Percentiles rank a stretch among this genome's conserved stretches.
These are phyloP conservation scores for Pangasius sanitwongsei DNA, from an alignment of 2,797 vertebrate species.

Conservation along the genomic window DNA sequence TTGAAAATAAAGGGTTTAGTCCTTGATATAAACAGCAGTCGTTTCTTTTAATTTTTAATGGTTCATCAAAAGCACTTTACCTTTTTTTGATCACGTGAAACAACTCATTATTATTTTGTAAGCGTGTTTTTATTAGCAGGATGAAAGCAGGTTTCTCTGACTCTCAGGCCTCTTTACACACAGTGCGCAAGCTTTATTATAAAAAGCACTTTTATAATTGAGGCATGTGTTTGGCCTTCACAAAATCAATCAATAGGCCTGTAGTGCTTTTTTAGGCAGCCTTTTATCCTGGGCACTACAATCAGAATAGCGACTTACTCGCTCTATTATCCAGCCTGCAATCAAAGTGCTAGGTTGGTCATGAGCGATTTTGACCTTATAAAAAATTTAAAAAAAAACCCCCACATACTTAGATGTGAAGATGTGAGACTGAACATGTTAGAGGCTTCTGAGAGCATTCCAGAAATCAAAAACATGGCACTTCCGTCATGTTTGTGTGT, in stretches of 20 bases:
- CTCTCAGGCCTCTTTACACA: constrained; percentile 22
- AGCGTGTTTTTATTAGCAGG: constrained; percentile 40
- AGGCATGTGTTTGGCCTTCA: constrained; percentile 45
- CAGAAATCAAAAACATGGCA: too few species aligned
- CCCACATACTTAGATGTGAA: too few species aligned
- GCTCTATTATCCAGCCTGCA: neutral
- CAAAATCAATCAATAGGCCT: constrained; percentile 33
- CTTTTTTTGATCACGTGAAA: constrained; percentile 29
- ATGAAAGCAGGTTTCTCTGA: constrained; percentile 45
- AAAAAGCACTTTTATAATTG: constrained; percentile 32
- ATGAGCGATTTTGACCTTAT: neutral
- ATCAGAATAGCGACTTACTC: neutral
- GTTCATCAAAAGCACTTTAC: neutral
- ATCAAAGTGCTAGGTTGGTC: neutral
- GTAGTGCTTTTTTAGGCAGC: constrained; percentile 18
- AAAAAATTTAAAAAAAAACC: too few species aligned
- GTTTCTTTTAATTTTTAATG: neutral
- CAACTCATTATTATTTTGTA: constrained; percentile 34
- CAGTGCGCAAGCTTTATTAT: constrained; percentile 34
- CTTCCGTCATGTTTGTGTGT: too few species aligned
- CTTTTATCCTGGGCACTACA: constrained; percentile 43
- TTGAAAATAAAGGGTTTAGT: neutral
- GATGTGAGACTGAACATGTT: too few species aligned
- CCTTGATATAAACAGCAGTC: neutral
- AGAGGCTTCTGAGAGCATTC: too few species aligned